A percentile compares a stretch with the other conserved stretches of the same genome.
phyloP scores from a whole-genome alignment of 2,113 vertebrate species.

The Phylloscopus trochilus region DNA sequence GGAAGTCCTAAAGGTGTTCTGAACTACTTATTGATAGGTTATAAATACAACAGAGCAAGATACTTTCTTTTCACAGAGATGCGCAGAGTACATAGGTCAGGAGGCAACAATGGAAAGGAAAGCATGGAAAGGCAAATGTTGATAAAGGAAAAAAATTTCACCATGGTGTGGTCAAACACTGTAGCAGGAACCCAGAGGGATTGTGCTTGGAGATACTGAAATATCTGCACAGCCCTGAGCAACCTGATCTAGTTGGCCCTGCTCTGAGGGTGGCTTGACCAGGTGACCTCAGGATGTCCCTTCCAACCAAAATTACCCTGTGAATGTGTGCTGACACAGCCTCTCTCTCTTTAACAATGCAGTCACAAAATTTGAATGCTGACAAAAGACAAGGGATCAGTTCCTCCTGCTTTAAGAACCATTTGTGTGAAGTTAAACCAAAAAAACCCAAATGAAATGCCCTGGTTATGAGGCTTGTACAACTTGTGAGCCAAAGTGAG shows the following conservation, averaged over 20 bases:
- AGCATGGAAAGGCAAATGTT: not conserved
- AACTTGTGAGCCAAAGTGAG: not conserved
- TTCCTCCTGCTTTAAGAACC: not conserved
- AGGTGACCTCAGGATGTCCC: slow-evolving; percentile 17
- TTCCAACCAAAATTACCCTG: slow-evolving; percentile 8
- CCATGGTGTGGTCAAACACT: not conserved
- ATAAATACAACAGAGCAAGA: not conserved
- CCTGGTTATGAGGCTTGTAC: not conserved
- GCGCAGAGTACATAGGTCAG: not conserved
- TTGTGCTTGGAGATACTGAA: not conserved
- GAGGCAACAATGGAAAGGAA: not conserved
- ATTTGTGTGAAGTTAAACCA: not conserved
- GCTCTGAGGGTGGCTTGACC: slow-evolving; percentile 12
- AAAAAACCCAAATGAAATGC: not conserved
- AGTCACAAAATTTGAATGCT: slow-evolving; percentile 27
- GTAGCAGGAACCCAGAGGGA: not conserved
- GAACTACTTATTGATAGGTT: not conserved
- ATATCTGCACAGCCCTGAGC: not conserved
- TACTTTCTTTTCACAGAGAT: not conserved
- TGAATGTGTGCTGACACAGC: not conserved
- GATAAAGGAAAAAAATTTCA: not conserved
- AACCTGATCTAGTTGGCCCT: not conserved
- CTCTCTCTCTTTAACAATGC: not conserved
- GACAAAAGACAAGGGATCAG: not conserved
- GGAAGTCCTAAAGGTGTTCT: not conserved